phyloP scores from a whole-genome alignment of 2,797 vertebrate genomes.

The Telmatherina bonti region DNA sequence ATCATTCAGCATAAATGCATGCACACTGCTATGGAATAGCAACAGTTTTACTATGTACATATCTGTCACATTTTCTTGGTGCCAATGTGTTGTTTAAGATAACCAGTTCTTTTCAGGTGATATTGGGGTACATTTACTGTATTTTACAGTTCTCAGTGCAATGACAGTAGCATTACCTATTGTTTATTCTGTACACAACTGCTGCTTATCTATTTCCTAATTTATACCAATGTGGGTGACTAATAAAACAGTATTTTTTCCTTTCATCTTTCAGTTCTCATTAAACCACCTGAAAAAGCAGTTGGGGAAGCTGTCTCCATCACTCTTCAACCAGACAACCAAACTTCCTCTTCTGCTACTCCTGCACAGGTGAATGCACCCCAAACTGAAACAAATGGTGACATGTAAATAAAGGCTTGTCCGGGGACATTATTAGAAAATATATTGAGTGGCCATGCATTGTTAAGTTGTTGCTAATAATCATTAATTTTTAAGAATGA shows the following conservation, averaged over 20 bases:
- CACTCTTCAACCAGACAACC: slow-evolving; percentile 32
- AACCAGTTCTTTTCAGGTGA: not conserved
- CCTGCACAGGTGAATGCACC: slow-evolving; percentile 45
- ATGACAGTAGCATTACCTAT: not conserved
- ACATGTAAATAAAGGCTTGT: not conserved
- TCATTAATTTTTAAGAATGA: too few species aligned
- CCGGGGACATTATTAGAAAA: not conserved
- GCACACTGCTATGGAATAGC: too few species aligned
- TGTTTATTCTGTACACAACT: not conserved
- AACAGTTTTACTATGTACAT: too few species aligned
- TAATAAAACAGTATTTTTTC: slow-evolving; percentile 14
- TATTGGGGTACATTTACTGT: not conserved
- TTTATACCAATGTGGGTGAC: slow-evolving; percentile 2
- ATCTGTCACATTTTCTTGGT: too few species aligned
- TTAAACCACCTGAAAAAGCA: slow-evolving; percentile 48
- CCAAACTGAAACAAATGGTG: not conserved
- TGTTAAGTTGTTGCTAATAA: too few species aligned
- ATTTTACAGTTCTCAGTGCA: not conserved
- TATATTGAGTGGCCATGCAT: too few species aligned
- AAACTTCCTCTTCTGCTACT: slow-evolving; percentile 19
- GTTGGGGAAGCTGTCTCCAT: slow-evolving; percentile 24
- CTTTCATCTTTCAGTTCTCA: slow-evolving; percentile 39
- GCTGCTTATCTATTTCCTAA: not conserved
- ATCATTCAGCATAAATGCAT: too few species aligned
- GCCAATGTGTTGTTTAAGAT: not conserved